Evolutionary conservation across 2,797 vertebrate genomes (phyloP).

Genomic region (Ceryle rudis): DNA sequence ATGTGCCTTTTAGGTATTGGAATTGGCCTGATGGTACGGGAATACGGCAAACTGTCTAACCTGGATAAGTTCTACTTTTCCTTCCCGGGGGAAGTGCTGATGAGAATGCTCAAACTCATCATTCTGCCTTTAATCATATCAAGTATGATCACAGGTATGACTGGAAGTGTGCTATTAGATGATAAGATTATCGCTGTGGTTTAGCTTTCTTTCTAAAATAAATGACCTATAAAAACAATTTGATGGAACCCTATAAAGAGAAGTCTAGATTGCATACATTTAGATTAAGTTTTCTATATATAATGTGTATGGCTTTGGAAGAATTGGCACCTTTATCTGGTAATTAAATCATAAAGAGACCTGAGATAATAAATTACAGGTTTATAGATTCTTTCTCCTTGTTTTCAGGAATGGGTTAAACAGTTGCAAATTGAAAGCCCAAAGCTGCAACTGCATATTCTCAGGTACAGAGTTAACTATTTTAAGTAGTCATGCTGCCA

Average conservation of each 20-base stretch:
- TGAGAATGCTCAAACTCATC: constrained; percentile 97
- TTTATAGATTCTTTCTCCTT: background rate
- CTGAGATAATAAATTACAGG: background rate
- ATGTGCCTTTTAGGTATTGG: constrained; percentile 84
- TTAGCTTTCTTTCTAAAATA: background rate
- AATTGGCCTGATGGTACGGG: constrained; percentile 88
- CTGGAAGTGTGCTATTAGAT: background rate
- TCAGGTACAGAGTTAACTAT: background rate
- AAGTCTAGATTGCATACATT: background rate
- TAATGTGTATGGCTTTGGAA: background rate
- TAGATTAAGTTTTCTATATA: background rate
- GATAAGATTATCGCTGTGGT: background rate
- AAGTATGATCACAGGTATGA: constrained; percentile 97
- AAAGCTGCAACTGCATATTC: background rate
- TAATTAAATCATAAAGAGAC: background rate
- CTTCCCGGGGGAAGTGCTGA: constrained; percentile 95
- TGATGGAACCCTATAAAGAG: background rate
- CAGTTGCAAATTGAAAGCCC: background rate
- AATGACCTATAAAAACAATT: background rate
- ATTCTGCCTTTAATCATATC: constrained; percentile 96
- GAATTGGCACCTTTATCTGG: background rate
- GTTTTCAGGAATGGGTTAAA: background rate
- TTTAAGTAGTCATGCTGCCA: background rate
- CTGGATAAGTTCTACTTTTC: constrained; percentile 94
- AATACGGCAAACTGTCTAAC: constrained; percentile 87